A percentile compares a stretch with the other conserved stretches of the same genome.
Conservation (phyloP, 2,888 invertebrate species). For the Gnatocerus cornutus region DNA sequence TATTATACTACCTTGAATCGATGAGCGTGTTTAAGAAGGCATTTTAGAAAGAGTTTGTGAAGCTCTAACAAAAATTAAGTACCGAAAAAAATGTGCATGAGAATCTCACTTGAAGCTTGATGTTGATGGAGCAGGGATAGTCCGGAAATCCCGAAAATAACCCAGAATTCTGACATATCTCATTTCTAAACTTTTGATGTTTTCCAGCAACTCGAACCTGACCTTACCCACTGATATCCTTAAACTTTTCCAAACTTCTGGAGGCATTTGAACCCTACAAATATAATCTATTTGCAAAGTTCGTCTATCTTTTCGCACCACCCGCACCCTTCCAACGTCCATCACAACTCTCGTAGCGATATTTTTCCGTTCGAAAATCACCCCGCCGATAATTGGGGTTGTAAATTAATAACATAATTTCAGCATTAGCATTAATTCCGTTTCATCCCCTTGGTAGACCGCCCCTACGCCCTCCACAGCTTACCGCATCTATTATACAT, state of each 20-base stretch:
- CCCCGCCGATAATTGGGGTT: constrained; percentile 55
- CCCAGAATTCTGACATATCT: constrained; percentile 51
- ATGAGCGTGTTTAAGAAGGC: no score
- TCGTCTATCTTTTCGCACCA: constrained; percentile 57
- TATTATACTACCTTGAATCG: no score
- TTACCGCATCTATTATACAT: constrained; percentile 64
- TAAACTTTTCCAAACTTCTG: constrained; percentile 58
- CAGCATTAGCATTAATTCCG: constrained; percentile 62
- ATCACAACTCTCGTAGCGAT: background rate
- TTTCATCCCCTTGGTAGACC: constrained; percentile 47
- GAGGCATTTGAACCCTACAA: constrained; percentile 56
- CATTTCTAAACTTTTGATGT: constrained; percentile 62
- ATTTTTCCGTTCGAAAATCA: constrained; percentile 14
- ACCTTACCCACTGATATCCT: constrained; percentile 64
- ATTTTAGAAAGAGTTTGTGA: no score
- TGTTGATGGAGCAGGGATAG: constrained; percentile 33
- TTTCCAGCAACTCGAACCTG: constrained; percentile 60
- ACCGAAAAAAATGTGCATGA: constrained; percentile 12
- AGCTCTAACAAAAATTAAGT: background rate
- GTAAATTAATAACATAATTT: constrained; percentile 65
- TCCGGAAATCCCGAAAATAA: constrained; percentile 49
- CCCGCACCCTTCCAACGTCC: constrained; percentile 47
- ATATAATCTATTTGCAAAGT: constrained; percentile 61
- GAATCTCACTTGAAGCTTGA: constrained; percentile 14
- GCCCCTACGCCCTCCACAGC: constrained; percentile 51